Evolutionary conservation across 2,888 invertebrate genomes (phyloP).

Genomic region (Cetonia aurata): DNA sequence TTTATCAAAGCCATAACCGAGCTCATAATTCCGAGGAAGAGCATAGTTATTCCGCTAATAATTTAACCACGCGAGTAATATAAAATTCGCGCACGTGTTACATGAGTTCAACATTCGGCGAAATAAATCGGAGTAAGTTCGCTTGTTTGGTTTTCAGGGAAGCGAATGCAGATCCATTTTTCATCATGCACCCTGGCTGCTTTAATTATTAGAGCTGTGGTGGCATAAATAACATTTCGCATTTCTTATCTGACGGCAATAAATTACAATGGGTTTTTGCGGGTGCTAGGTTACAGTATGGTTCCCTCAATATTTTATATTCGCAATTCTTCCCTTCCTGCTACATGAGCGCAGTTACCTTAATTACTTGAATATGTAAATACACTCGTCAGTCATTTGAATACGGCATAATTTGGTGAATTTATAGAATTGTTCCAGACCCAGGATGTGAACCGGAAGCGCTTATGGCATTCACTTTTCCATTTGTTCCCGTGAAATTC

Average conservation of each 20-base stretch:
- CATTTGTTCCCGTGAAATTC: constrained; percentile 16
- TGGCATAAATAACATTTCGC: constrained; percentile 57
- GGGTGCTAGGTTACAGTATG: constrained; percentile 52
- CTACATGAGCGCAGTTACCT: constrained; percentile 57
- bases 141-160: constrained; percentile 33
- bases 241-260: constrained; percentile 60
- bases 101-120: constrained; percentile 17
- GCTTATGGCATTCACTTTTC: constrained; percentile 55
- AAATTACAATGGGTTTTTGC: constrained; percentile 59
- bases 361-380: constrained; percentile 66
- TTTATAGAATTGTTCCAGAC: constrained; percentile 61
- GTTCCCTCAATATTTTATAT: constrained; percentile 58
- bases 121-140: constrained; percentile 28
- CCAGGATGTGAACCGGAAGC: constrained; percentile 56
- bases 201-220: constrained; percentile 54
- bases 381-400: constrained; percentile 59
- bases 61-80: constrained; percentile 21
- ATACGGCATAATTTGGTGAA: constrained; percentile 60
- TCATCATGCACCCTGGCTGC: constrained; percentile 49
- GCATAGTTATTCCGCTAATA: constrained; percentile 25
- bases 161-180: constrained; percentile 56
- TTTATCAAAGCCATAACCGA: constrained; percentile 17
- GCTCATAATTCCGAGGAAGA: constrained; percentile 9
- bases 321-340: constrained; percentile 45
- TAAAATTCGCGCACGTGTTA: constrained; percentile 26